Evolutionary conservation across 2,797 vertebrate genomes (phyloP).

Genomic region (Natrix natrix): DNA sequence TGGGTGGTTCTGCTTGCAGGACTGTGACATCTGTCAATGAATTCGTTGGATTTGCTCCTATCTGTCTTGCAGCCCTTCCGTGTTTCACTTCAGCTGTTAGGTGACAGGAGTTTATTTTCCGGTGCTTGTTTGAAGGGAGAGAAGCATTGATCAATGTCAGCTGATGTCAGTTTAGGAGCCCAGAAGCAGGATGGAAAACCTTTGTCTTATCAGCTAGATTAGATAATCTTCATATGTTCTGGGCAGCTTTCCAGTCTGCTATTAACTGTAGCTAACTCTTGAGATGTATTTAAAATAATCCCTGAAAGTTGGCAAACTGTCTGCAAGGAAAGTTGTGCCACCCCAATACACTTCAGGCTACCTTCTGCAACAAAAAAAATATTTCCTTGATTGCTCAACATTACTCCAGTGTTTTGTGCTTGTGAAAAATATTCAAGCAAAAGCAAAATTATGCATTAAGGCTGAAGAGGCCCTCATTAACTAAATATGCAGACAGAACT

Average conservation of each 20-base stretch:
- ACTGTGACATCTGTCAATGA: neutral
- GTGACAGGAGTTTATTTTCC: conserved; percentile 32
- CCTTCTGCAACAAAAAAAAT: neutral
- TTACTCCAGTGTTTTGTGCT: neutral
- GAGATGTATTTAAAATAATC: neutral
- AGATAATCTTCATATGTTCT: neutral
- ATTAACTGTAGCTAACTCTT: neutral
- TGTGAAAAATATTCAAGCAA: neutral
- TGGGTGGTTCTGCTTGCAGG: neutral
- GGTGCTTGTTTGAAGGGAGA: conserved; percentile 21
- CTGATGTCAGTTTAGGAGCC: conserved; percentile 6
- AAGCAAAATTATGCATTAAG: neutral
- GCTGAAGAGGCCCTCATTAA: neutral
- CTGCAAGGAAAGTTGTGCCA: neutral
- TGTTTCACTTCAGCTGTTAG: conserved; percentile 31
- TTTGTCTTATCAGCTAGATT: neutral
- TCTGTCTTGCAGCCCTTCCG: conserved; percentile 14
- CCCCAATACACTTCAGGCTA: neutral
- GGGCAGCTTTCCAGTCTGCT: neutral
- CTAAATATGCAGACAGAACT: neutral
- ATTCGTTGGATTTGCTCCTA: neutral
- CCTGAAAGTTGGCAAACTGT: neutral
- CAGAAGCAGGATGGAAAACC: neutral
- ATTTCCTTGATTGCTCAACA: neutral
- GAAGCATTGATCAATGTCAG: conserved; percentile 22